phyloP scores from a whole-genome alignment of 2,888 invertebrate species.

The Coenonympha arcania region DNA sequence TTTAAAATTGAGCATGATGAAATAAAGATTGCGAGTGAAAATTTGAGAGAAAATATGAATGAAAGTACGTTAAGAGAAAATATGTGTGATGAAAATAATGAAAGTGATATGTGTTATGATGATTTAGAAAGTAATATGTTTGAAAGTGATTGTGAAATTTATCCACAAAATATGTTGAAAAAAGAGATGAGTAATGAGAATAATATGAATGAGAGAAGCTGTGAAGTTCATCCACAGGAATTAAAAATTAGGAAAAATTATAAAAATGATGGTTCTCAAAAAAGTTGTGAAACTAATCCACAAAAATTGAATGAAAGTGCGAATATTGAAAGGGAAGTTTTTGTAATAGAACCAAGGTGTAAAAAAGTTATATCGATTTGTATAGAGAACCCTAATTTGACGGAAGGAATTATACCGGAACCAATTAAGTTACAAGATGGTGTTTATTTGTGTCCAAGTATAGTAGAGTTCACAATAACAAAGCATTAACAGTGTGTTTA shows the following conservation, averaged over 20 bases:
- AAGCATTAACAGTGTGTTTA: constrained; percentile 12
- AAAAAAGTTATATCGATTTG: constrained; percentile 14
- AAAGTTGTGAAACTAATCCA: too few species aligned
- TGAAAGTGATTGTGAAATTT: not conserved
- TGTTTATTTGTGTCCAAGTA: constrained; percentile 17
- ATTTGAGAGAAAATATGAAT: not conserved
- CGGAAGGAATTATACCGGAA: constrained; percentile 13
- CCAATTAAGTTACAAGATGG: constrained; percentile 17
- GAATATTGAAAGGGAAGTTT: not conserved
- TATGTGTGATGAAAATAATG: not conserved
- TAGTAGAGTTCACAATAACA: constrained; percentile 15
- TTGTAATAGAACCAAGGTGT: constrained; percentile 15
- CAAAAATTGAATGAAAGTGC: too few species aligned
- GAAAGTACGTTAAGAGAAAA: not conserved
- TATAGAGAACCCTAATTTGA: constrained; percentile 12
- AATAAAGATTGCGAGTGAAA: too few species aligned
- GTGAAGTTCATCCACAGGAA: constrained; percentile 1
- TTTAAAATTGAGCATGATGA: not conserved
- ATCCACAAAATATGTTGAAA: not conserved
- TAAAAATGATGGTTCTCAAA: constrained; percentile 8
- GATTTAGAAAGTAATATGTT: not conserved
- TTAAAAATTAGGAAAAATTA: not conserved
- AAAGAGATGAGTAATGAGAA: not conserved
- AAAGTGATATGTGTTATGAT: not conserved
- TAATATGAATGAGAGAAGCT: not conserved